A percentile compares a stretch with the other conserved stretches of the same genome.
phyloP scores from a whole-genome alignment of 1,140 invertebrate genomes.

The Drosophila bifasciata region DNA sequence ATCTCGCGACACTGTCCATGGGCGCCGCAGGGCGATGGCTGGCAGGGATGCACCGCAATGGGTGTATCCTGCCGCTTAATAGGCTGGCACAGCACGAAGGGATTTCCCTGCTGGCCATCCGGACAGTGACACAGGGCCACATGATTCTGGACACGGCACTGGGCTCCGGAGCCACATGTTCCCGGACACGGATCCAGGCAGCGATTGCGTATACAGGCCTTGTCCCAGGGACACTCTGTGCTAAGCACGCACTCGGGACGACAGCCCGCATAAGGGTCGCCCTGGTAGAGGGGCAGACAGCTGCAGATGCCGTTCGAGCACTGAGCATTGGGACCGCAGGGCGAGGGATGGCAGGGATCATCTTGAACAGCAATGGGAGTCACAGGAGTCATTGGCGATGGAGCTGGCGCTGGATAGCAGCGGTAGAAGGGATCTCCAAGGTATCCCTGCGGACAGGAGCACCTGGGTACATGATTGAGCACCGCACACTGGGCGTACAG shows the following conservation, averaged over 20 bases:
- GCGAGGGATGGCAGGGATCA: constrained; percentile 89
- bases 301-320: constrained; percentile 85
- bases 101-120: constrained; percentile 67
- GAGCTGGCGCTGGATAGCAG: constrained; percentile 84
- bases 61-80: constrained; percentile 77
- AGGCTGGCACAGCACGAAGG: constrained; percentile 68
- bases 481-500: constrained; percentile 90
- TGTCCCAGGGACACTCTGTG: constrained; percentile 90
- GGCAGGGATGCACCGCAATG: constrained; percentile 84
- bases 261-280: constrained; percentile 89
- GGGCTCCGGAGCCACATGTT: constrained; percentile 89
- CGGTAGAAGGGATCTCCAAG: constrained; percentile 87
- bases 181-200: constrained; percentile 90
- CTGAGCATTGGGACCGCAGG: constrained; percentile 91
- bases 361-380: constrained; percentile 87
- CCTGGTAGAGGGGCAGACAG: constrained; percentile 89
- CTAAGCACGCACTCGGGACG: constrained; percentile 93
- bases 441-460: constrained; percentile 89
- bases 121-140: constrained; percentile 75
- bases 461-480: constrained; percentile 90
- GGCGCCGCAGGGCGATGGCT: constrained; percentile 86
- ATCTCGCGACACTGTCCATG: constrained; percentile 85
- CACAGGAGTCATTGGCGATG: constrained; percentile 85
- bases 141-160: constrained; percentile 92
- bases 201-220: constrained; percentile 89